Conservation (phyloP, 1,140 invertebrate genomes). For the Drosophila orena region DNA sequence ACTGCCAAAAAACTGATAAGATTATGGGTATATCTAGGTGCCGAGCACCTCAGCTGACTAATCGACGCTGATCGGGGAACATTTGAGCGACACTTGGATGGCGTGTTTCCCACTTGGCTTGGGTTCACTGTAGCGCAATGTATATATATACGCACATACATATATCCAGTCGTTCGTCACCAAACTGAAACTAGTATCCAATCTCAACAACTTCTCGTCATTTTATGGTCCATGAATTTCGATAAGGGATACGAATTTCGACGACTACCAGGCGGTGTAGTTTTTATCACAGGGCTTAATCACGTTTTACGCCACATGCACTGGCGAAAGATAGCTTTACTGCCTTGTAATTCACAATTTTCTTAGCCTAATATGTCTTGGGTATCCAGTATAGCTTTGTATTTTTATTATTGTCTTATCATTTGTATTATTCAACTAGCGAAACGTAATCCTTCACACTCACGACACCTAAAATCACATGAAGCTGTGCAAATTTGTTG, state of each 20-base stretch:
- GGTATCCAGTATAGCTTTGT: not conserved
- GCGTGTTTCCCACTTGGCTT: not conserved
- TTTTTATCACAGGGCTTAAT: not conserved
- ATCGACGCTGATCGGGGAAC: conserved; percentile 2
- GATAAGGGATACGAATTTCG: conserved; percentile 7
- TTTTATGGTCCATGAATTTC: conserved; percentile 5
- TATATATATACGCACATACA: not conserved
- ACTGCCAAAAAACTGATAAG: conserved; percentile 57
- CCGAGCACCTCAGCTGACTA: conserved; percentile 43
- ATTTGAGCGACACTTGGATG: conserved; percentile 10
- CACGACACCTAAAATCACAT: not conserved
- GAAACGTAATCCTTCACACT: not conserved
- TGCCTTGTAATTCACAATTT: conserved; percentile 31
- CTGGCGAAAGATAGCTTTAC: conserved; percentile 8
- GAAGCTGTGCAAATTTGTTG: not conserved
- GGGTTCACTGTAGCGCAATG: not conserved
- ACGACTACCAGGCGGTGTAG: not conserved
- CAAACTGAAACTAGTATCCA: not conserved
- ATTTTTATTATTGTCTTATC: no score
- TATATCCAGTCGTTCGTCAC: conserved; percentile 12
- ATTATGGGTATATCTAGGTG: conserved; percentile 46
- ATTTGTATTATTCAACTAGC: no score
- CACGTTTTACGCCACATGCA: not conserved
- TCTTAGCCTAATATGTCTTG: not conserved
- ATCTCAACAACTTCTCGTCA: conserved; percentile 4